phyloP scores from a whole-genome alignment of 2,113 vertebrate genomes.

The Struthidea cinerea region DNA sequence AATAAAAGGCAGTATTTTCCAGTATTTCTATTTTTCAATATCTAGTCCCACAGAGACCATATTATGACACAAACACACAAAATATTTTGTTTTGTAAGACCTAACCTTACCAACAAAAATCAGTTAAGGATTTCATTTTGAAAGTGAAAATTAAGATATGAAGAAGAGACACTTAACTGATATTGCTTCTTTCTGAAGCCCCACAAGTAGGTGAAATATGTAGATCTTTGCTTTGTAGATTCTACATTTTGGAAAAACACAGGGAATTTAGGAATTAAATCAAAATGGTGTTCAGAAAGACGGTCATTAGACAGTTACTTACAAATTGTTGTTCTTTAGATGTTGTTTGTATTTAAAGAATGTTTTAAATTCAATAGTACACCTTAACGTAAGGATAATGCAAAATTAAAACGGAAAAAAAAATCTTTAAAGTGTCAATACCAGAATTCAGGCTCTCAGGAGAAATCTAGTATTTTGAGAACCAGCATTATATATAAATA shows the following conservation, averaged over 20 bases:
- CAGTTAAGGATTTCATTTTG: neutral
- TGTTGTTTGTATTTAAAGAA: neutral
- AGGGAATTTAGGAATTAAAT: neutral
- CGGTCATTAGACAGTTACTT: fast-evolving
- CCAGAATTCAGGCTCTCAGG: neutral
- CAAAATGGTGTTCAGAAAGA: neutral
- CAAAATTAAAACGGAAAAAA: neutral
- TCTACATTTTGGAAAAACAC: neutral
- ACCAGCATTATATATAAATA: neutral
- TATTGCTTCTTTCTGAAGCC: neutral
- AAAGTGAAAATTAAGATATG: neutral
- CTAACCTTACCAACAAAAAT: neutral
- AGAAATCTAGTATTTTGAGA: neutral
- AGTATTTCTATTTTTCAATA: neutral
- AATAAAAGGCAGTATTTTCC: neutral
- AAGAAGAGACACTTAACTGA: neutral
- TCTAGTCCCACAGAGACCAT: neutral
- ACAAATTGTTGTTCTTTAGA: neutral
- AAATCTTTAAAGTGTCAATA: neutral
- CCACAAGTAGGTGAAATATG: neutral
- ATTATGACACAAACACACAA: neutral
- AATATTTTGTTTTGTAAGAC: neutral
- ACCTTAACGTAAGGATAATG: neutral
- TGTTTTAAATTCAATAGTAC: neutral
- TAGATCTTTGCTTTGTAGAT: neutral